phyloP scores from a whole-genome alignment of 2,888 invertebrate genomes.

The Drosophila infuscata region DNA sequence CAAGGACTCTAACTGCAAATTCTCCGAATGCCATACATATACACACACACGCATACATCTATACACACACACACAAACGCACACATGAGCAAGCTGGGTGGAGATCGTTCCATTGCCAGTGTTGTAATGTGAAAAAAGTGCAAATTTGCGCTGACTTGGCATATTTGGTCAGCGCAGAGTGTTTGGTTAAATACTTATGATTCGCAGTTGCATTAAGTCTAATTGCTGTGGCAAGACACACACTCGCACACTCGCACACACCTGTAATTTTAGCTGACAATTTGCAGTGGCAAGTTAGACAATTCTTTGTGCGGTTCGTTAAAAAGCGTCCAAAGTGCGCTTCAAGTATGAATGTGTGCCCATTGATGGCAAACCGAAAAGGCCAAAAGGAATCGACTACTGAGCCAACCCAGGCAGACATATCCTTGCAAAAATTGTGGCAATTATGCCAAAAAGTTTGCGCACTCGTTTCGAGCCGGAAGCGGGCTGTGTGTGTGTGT shows the following conservation, averaged over 20 bases:
- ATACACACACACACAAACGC: conserved; percentile 27
- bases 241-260: not conserved
- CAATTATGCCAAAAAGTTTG: conserved; percentile 74
- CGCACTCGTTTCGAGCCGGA: conserved; percentile 56
- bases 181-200: conserved; percentile 47
- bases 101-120: conserved; percentile 22
- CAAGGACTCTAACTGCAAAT: conserved; percentile 45
- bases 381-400: conserved; percentile 22
- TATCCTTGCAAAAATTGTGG: conserved; percentile 73
- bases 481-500: not conserved
- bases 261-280: conserved; percentile 36
- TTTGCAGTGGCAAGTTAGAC: conserved; percentile 17
- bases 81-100: conserved; percentile 16
- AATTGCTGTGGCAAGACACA: conserved; percentile 49
- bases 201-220: conserved; percentile 55
- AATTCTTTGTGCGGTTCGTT: conserved; percentile 39
- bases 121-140: conserved; percentile 34
- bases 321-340: conserved; percentile 16
- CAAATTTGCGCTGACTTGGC: conserved; percentile 49
- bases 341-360: conserved; percentile 24
- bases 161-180: conserved; percentile 37
- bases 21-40: conserved; percentile 39
- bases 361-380: conserved; percentile 42
- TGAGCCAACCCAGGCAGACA: conserved; percentile 32
- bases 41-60: conserved; percentile 14